Evolutionary conservation across 2,797 vertebrate species (phyloP), one percentile per base, ranked within the genome.

Genomic region (Lindbergichthys nudifrons): DNA sequence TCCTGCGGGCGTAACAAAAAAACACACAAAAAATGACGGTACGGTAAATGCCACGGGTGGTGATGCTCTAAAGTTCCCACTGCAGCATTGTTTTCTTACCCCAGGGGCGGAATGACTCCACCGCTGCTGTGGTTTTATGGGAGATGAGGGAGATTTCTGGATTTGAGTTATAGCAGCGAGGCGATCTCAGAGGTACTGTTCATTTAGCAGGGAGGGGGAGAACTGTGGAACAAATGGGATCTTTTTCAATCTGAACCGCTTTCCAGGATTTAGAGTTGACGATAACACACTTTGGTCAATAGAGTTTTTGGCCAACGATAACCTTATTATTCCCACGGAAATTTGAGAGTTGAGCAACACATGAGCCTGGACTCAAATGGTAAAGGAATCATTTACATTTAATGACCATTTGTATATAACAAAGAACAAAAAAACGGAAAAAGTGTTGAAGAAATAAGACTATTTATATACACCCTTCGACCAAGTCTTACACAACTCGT

Each of bases 11-110:
- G 62, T 88, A 88, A 69, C 75, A 79, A 65, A 63, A 65, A 73
- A 63, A 63, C 32, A 56, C 46, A 39, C 60, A 26, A 47, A 70
- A 52, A 30, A 46, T 18, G 13, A n/a, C 16, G 16, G 32, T 36
- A 36, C 39, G 47, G 50, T 79, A 92, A 90, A 92, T 91, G 90
- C 89, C 90, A 89, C 15, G 77, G 80, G 87, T 81, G 84, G 77
- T 82, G 88, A 84, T 85, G 79, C 80, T 90, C 80, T 78, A 53
- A 87, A 84, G 77, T 86, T 89, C 87, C 87, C 79, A 75, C 77
- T 86, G 86, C 83, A 77, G 82, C 79, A 80, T 89, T 89, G 86
- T 87, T 90, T 87, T 88, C 61, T 77, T 66, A 78, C 84, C 85
- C 81, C 76, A 61, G 84, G 83, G 80, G 84, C 70, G 65, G 75